Conservation (phyloP, 1,140 invertebrate genomes). For the Cotesia chilonis region DNA sequence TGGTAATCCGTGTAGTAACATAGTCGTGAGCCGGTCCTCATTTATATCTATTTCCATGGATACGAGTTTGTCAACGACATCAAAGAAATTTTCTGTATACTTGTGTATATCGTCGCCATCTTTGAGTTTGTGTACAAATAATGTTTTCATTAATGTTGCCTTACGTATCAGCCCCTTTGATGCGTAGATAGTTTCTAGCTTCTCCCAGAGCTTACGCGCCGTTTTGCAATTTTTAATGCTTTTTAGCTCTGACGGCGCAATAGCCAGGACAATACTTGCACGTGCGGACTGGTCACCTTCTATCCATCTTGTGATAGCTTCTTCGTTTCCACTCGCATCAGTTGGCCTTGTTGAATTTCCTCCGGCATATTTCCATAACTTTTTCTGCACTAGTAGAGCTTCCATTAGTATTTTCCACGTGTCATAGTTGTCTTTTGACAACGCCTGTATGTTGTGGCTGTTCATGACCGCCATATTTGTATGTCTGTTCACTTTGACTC, state of each 20-base stretch:
- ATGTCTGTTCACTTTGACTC: no score
- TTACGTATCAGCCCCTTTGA: not conserved
- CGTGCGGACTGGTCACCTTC: not conserved
- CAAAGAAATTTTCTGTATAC: conserved; percentile 5
- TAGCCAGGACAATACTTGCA: not conserved
- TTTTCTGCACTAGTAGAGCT: not conserved
- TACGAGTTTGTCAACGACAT: conserved; percentile 14
- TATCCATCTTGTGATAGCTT: not conserved
- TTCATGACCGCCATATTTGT: not conserved
- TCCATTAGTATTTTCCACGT: conserved; percentile 18
- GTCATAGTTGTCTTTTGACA: conserved; percentile 3
- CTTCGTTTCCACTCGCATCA: not conserved
- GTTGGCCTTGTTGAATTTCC: not conserved
- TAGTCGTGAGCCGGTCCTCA: not conserved
- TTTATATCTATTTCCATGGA: conserved; percentile 15
- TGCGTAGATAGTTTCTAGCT: conserved; percentile 1
- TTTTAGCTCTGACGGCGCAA: conserved; percentile 1
- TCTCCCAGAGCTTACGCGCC: not conserved
- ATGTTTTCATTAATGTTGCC: conserved; percentile 2
- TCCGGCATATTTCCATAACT: not conserved
- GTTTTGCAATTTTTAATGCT: conserved; percentile 15
- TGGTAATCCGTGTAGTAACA: conserved; percentile 17
- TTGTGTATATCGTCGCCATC: not conserved
- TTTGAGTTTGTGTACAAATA: not conserved
- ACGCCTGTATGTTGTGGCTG: not conserved